Percentiles rank a stretch among this genome's conserved stretches.
Conservation (phyloP, 2,113 vertebrate species). For the Leptobrachium leishanense region DNA sequence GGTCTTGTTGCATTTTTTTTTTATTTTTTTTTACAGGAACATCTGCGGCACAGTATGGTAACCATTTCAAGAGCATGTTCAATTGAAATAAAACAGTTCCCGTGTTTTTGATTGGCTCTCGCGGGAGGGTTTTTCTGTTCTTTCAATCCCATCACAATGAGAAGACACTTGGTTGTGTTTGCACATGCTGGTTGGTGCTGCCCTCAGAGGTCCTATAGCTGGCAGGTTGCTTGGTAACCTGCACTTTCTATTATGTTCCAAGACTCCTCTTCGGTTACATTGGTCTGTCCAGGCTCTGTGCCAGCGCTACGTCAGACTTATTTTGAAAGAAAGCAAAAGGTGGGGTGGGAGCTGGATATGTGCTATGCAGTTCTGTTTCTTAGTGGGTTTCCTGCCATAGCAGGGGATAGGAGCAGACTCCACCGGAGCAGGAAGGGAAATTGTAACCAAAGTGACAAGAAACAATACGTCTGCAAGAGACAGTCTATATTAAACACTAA, state of each 20-base stretch:
- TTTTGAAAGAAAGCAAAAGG: neutral
- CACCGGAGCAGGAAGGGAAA: conserved; percentile 31
- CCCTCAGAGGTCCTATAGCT: neutral
- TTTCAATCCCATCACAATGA: too few species aligned
- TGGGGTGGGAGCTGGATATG: neutral
- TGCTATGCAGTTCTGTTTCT: neutral
- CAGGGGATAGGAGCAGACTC: conserved; percentile 17
- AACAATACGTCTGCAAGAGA: conserved; percentile 31
- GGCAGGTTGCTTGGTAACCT: conserved; percentile 8
- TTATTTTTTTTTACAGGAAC: too few species aligned
- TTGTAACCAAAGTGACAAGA: conserved; percentile 42
- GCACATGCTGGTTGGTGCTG: conserved; percentile 3
- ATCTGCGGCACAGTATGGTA: too few species aligned
- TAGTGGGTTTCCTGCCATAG: conserved; percentile 27
- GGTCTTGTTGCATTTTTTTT: too few species aligned
- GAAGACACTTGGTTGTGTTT: too few species aligned
- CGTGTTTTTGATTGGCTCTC: too few species aligned
- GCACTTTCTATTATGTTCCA: conserved; percentile 3
- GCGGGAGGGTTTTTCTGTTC: too few species aligned
- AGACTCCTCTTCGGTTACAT: neutral
- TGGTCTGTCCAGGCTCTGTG: neutral
- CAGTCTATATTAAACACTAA: conserved; percentile 4
- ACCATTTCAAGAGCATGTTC: too few species aligned
- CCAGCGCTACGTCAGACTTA: neutral
- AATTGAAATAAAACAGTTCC: too few species aligned